Evolutionary conservation across 2,797 vertebrate species (phyloP).

Genomic region (Chiroxiphia lanceolata): DNA sequence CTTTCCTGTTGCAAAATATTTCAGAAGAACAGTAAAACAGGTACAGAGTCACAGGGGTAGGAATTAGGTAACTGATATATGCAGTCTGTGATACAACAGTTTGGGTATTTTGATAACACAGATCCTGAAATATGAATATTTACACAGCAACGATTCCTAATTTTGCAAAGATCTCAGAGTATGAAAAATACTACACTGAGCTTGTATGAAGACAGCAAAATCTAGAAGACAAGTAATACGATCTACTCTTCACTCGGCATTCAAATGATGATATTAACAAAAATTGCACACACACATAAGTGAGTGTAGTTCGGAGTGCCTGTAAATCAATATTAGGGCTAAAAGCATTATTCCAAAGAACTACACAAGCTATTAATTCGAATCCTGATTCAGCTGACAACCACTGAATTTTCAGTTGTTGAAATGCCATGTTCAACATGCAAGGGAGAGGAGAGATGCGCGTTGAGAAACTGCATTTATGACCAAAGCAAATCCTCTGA

Average conservation of each 20-base stretch:
- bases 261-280: neutral
- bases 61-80: neutral
- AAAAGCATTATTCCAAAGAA: neutral
- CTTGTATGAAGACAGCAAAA: neutral
- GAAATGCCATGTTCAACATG: neutral
- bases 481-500: constrained; percentile 41
- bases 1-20: neutral
- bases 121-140: neutral
- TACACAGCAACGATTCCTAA: neutral
- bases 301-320: neutral
- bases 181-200: neutral
- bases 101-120: neutral
- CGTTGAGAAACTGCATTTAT: neutral
- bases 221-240: neutral
- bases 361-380: neutral
- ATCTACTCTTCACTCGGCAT: neutral
- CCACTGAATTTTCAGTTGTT: neutral
- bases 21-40: neutral
- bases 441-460: neutral
- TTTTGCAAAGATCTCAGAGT: neutral
- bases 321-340: neutral
- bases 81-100: neutral
- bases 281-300: neutral
- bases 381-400: neutral
- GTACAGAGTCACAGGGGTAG: neutral